These are phyloP conservation scores for Pimpla rufipes DNA, from an alignment of 2,888 invertebrate genomes.

Conservation along the genomic window DNA sequence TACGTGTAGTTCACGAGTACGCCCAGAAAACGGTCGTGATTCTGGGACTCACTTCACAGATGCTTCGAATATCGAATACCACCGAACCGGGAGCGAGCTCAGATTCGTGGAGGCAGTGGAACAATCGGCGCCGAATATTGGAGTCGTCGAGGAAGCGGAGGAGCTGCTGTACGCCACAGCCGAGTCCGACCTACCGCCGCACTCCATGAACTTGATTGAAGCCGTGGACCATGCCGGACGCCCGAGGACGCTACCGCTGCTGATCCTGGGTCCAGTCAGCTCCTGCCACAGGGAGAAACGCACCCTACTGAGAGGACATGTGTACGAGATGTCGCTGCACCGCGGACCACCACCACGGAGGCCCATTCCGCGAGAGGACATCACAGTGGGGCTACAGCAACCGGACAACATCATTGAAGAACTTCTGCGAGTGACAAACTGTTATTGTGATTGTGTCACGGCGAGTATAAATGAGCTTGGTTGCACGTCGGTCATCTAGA, in stretches of 20 bases:
- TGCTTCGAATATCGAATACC: conserved; percentile 35
- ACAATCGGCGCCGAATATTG: not conserved
- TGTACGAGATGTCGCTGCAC: not conserved
- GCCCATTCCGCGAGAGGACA: conserved; percentile 23
- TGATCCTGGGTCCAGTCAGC: no score
- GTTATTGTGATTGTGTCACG: no score
- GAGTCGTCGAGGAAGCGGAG: no score
- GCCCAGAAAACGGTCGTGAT: not conserved
- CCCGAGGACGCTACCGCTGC: no score
- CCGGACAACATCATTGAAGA: no score
- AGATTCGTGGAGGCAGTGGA: not conserved
- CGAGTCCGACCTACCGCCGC: no score
- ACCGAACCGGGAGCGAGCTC: conserved; percentile 15
- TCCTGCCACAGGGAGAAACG: no score
- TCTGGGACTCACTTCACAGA: conserved; percentile 23
- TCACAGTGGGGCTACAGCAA: not conserved
- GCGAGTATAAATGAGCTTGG: not conserved
- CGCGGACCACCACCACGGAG: not conserved
- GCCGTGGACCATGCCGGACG: no score
- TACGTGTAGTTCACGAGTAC: not conserved
- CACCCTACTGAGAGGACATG: not conserved
- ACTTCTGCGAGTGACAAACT: no score
- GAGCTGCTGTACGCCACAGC: no score
- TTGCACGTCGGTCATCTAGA: not conserved
- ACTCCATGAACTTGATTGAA: no score